Evolutionary conservation across 2,888 invertebrate species (phyloP).

Genomic region (Mimachlamys varia): DNA sequence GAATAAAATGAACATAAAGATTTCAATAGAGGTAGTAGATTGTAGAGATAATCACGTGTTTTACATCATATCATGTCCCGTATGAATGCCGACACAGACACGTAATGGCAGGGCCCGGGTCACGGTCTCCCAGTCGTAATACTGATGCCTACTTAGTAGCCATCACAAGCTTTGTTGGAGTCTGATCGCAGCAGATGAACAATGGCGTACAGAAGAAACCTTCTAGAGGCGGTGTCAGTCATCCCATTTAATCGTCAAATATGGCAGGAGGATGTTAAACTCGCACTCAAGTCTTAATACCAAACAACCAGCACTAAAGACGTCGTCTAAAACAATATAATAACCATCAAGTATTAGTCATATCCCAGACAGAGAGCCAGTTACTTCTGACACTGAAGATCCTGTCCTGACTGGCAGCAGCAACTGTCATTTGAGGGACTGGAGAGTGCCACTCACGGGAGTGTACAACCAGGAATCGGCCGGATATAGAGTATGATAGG

Average conservation of each 20-base stretch:
- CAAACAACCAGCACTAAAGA: slow-evolving; percentile 22
- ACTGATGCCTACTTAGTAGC: neutral
- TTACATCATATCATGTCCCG: slow-evolving; percentile 18
- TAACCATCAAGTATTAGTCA: slow-evolving; percentile 20
- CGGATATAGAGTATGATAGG: neutral
- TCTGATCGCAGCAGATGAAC: neutral
- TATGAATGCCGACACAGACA: neutral
- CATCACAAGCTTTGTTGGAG: neutral
- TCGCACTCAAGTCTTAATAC: neutral
- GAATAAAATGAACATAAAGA: slow-evolving; percentile 27
- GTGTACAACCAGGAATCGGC: neutral
- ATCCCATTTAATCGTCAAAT: neutral
- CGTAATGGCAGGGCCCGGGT: neutral
- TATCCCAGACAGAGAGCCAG: slow-evolving; percentile 27
- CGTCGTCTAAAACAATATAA: slow-evolving; percentile 32
- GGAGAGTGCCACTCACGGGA: neutral
- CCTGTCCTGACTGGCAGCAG: neutral
- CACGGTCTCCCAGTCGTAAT: neutral
- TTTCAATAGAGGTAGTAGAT: slow-evolving; percentile 34
- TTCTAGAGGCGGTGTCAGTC: neutral
- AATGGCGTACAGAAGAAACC: neutral
- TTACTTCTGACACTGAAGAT: neutral
- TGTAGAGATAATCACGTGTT: slow-evolving; percentile 27
- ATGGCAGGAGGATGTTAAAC: neutral
- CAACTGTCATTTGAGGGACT: neutral